Evolutionary conservation across 2,113 vertebrate species (phyloP).

Genomic region (Micronycteris hirsuta): DNA sequence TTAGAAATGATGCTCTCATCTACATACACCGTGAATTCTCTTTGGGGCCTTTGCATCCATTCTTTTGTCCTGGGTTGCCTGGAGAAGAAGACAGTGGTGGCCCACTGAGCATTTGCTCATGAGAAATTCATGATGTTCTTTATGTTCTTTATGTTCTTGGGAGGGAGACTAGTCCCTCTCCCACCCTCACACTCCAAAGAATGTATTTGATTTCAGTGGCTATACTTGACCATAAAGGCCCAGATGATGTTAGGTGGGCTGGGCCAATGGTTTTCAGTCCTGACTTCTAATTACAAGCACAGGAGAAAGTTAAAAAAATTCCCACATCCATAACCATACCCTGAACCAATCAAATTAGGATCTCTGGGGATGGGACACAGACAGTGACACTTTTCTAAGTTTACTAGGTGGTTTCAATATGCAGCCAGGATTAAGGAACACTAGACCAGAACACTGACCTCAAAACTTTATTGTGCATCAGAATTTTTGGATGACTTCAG

Average conservation of each 20-base stretch:
- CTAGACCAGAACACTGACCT: neutral
- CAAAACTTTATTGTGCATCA: neutral
- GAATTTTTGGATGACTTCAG: neutral
- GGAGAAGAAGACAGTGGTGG: neutral
- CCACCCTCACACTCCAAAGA: neutral
- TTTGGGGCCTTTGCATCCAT: neutral
- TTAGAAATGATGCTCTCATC: neutral
- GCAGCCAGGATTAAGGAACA: neutral
- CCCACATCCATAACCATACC: neutral
- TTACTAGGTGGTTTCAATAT: neutral
- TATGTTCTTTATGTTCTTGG: neutral
- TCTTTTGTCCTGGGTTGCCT: neutral
- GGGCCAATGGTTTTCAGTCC: neutral
- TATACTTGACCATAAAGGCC: neutral
- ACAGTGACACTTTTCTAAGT: neutral
- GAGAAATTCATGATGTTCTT: neutral
- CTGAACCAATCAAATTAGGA: neutral
- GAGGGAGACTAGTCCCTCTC: neutral
- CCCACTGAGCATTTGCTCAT: neutral
- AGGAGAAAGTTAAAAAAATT: neutral
- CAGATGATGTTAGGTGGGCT: neutral
- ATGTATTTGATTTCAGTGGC: neutral
- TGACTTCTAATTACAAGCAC: neutral
- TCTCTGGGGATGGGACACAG: neutral
- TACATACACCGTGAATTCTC: neutral